phyloP scores from a whole-genome alignment of 2,888 invertebrate genomes.

The Gibbula magus region DNA sequence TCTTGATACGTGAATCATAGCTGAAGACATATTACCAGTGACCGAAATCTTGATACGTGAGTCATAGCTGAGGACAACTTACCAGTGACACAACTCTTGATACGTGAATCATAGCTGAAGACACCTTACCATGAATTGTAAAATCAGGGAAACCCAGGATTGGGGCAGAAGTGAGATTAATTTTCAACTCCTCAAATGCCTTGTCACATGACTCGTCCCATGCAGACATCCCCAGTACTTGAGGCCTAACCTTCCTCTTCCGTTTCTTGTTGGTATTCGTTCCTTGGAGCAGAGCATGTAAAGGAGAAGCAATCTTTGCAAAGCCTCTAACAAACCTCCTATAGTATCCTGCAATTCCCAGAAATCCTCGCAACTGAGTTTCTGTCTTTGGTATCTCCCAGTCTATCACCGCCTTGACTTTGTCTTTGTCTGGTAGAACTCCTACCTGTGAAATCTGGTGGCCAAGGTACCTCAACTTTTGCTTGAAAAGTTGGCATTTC shows the following conservation, averaged over 20 bases:
- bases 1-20: no score
- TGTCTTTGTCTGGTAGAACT: neutral
- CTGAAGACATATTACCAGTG: no score
- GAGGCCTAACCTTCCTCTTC: neutral
- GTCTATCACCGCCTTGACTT: constrained; percentile 2
- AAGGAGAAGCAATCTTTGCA: constrained; percentile 34
- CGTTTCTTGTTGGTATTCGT: neutral
- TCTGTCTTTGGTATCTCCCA: constrained; percentile 26
- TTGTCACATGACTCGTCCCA: constrained; percentile 35
- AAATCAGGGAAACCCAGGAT: constrained; percentile 40
- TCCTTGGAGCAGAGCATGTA: no score
- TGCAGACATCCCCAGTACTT: neutral
- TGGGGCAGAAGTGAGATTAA: constrained; percentile 32
- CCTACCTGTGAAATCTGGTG: constrained; percentile 27
- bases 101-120: no score
- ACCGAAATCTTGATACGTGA: no score
- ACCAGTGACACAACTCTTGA: no score
- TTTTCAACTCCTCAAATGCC: constrained; percentile 37
- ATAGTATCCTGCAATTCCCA: constrained; percentile 40
- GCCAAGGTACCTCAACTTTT: no score
- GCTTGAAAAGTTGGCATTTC: constrained; percentile 26
- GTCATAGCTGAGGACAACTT: no score
- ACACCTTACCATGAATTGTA: no score
- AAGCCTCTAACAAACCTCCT: constrained; percentile 33
- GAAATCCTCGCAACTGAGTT: constrained; percentile 21